Evolutionary conservation across 2,797 vertebrate species (phyloP), one percentile per base, ranked within the genome.

Genomic region (Pangasius mekongensis): DNA sequence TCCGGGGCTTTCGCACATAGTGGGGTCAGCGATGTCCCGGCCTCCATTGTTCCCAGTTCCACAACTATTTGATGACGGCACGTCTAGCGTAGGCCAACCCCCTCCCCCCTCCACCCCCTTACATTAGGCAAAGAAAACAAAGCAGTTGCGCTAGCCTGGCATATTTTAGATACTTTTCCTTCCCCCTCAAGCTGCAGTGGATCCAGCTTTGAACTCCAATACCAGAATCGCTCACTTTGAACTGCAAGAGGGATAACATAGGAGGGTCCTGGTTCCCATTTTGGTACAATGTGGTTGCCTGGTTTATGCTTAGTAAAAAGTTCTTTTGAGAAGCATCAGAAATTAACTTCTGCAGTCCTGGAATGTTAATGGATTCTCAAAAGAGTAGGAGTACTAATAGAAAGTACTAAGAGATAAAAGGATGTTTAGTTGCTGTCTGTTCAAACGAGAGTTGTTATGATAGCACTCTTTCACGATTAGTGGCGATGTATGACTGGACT

Each of bases 31-130:
- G 85, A 93, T 87, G 91, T 91, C 91, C 91, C 87, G 47, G 92
- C 91, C 92, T 90, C 74, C 93, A 94, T 93, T 95, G 94, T 95
- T 95, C 92, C 91, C 86, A 87, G 74, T 92, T 88, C 85, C 81
- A 88, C 69, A 91, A 91, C 90, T 90, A 93, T 93, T 92, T 92
- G 91, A 96, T 95, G 94, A 95, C 93, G 93, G 92, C 92, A 94
- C 84, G 94, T 96, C 95, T 95, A 92, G 87, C 14, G 16, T 73
- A 52, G 77, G 83, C 83, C 30, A 77, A 66, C n/a, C 56, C 49
- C 56, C 27, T 9, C 64, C 78, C 74, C 89, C 66, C 84, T n/a
- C 58, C 58, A 62, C 13, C 36, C 85, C 69, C 36, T 62, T 81
- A 69, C 36, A 87, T 86, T 83, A 80, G 78, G 90, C 89, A 76